phyloP scores from a whole-genome alignment of 1,140 invertebrate species.

The Eumeta japonica region DNA sequence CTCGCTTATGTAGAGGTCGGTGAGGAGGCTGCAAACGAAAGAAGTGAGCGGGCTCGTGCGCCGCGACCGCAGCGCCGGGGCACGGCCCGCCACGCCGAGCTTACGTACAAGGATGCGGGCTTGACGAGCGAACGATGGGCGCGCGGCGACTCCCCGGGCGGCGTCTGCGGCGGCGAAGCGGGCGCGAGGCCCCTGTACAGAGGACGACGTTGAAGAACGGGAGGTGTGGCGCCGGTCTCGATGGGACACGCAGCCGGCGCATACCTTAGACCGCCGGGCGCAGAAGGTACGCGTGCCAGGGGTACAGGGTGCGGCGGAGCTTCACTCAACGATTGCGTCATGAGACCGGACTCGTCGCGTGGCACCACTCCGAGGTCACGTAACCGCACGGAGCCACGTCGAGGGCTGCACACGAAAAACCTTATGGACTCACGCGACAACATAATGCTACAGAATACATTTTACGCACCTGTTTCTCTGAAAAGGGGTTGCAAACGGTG shows the following conservation, averaged over 20 bases:
- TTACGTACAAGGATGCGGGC: slow-evolving; percentile 43
- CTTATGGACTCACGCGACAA: slow-evolving; percentile 14
- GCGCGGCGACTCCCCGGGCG: not conserved
- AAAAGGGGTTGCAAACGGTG: no score
- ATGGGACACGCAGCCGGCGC: not conserved
- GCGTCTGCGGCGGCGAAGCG: not conserved
- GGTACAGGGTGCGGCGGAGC: slow-evolving; percentile 45
- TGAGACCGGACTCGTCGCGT: slow-evolving; percentile 27
- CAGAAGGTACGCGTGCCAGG: slow-evolving; percentile 69
- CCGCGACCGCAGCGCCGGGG: no score
- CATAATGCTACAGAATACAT: not conserved
- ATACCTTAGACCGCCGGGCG: slow-evolving; percentile 61
- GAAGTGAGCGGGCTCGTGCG: no score
- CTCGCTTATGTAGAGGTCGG: slow-evolving; percentile 54
- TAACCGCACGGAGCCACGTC: slow-evolving; percentile 46
- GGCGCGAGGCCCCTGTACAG: not conserved
- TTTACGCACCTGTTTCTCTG: slow-evolving; percentile 36
- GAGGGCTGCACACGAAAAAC: slow-evolving; percentile 25
- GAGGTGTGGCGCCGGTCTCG: not conserved
- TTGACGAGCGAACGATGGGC: slow-evolving; percentile 20
- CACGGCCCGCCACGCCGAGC: no score
- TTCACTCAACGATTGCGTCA: slow-evolving; percentile 53
- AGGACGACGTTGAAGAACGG: no score
- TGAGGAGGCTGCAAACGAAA: slow-evolving; percentile 57
- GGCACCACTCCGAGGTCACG: slow-evolving; percentile 48